Percentiles rank a stretch among this genome's conserved stretches.
phyloP scores from a whole-genome alignment of 1,140 invertebrate genomes.

The Zaprionus vittiger region DNA sequence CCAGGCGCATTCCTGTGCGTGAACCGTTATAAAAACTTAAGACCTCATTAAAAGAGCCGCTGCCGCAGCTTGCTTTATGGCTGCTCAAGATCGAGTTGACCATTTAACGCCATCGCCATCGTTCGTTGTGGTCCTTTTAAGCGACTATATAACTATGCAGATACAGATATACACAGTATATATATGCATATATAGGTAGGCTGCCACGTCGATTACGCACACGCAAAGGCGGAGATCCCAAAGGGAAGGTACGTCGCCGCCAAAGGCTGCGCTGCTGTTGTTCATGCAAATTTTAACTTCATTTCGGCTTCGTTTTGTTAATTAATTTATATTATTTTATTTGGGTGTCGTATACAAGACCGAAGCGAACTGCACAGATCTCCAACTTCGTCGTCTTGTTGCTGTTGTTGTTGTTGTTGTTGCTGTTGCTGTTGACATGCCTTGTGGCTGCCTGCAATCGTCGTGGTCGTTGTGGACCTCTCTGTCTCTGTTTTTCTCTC shows the following conservation, averaged over 20 bases:
- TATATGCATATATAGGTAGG: constrained; percentile 25
- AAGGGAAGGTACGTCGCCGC: constrained; percentile 51
- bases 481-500: constrained; percentile 23
- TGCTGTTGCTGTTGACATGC: constrained; percentile 43
- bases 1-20: constrained; percentile 46
- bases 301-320: constrained; percentile 84
- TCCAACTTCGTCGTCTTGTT: background rate
- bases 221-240: constrained; percentile 56
- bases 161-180: constrained; percentile 26
- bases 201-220: constrained; percentile 68
- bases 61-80: constrained; percentile 62
- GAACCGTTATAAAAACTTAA: constrained; percentile 77
- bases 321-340: constrained; percentile 85
- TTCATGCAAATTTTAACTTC: constrained; percentile 83
- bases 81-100: constrained; percentile 61
- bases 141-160: constrained; percentile 23
- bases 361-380: constrained; percentile 30
- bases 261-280: constrained; percentile 71
- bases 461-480: constrained; percentile 4
- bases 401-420: constrained; percentile 18
- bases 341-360: constrained; percentile 77
- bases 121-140: constrained; percentile 51
- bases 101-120: constrained; percentile 63
- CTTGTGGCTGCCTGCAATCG: constrained; percentile 48
- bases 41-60: constrained; percentile 77